Percentiles rank a stretch among this genome's conserved stretches.
These are phyloP conservation scores for Lagodon rhomboides DNA, from an alignment of 2,797 vertebrate species.

Conservation along the genomic window DNA sequence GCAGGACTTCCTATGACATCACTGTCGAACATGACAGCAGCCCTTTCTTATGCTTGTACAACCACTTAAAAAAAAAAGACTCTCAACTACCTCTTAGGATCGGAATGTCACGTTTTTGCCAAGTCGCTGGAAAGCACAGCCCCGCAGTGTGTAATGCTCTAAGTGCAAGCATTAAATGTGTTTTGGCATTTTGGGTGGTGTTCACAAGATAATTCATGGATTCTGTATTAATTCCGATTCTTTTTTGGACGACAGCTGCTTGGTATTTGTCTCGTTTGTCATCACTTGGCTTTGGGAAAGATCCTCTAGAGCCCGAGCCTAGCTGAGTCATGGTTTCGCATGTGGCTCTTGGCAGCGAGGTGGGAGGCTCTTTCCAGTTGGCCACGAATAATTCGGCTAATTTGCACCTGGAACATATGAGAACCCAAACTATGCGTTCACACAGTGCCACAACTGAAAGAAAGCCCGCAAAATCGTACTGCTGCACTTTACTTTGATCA, in stretches of 20 bases:
- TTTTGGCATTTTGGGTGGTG: constrained; percentile 51
- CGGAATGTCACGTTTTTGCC: constrained; percentile 73
- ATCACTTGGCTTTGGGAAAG: constrained; percentile 44
- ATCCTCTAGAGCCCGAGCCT: constrained; percentile 28
- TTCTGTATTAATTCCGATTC: constrained; percentile 46
- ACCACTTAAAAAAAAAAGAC: constrained; percentile 20
- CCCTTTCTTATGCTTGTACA: constrained; percentile 27
- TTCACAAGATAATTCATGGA: constrained; percentile 51
- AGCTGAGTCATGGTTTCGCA: constrained; percentile 60
- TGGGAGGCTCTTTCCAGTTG: constrained; percentile 40
- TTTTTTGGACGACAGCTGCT: constrained; percentile 70
- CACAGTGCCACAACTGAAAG: constrained; percentile 39
- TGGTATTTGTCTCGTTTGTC: constrained; percentile 61
- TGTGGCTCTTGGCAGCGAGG: constrained; percentile 51
- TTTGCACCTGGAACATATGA: constrained; percentile 61
- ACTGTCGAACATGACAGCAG: constrained; percentile 49
- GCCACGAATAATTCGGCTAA: constrained; percentile 40
- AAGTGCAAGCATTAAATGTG: constrained; percentile 54
- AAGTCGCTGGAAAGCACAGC: constrained; percentile 49
- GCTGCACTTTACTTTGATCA: constrained; percentile 46
- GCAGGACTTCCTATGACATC: constrained; percentile 53
- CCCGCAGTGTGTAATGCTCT: constrained; percentile 36
- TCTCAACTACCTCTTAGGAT: constrained; percentile 37
- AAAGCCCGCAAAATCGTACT: constrained; percentile 1
- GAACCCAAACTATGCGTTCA: constrained; percentile 40